Percentiles rank a stretch among this genome's conserved stretches.
Evolutionary conservation across 2,888 invertebrate species (phyloP).

Genomic region (Synergus gifuensis): DNA sequence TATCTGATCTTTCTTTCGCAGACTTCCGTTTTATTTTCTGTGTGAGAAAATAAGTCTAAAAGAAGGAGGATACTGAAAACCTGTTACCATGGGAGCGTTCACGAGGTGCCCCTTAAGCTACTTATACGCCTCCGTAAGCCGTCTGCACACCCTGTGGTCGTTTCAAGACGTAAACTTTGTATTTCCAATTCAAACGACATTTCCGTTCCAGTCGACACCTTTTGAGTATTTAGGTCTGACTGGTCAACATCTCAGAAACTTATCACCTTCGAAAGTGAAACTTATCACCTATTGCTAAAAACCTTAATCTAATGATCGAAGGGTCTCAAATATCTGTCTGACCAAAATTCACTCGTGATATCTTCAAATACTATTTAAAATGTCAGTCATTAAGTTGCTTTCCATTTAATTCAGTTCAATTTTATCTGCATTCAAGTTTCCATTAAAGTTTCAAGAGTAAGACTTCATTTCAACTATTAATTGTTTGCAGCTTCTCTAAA

Average conservation of each 20-base stretch:
- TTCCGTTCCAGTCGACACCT: constrained; percentile 53
- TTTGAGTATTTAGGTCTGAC: constrained; percentile 30
- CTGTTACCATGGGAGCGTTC: constrained; percentile 30
- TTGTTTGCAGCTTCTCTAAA: not conserved
- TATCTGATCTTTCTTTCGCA: constrained; percentile 33
- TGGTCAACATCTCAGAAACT: constrained; percentile 42
- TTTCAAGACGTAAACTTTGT: constrained; percentile 62
- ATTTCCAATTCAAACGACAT: constrained; percentile 71
- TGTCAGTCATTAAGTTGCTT: not conserved
- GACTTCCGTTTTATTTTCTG: constrained; percentile 38
- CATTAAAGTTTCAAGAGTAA: too few species aligned
- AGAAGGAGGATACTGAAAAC: constrained; percentile 22
- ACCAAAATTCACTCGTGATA: not conserved
- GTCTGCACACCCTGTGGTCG: constrained; percentile 52
- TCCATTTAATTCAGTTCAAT: not conserved
- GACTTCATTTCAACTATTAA: not conserved
- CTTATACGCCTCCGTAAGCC: constrained; percentile 58
- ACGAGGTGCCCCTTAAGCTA: constrained; percentile 61
- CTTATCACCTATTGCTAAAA: not conserved
- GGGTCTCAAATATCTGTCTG: not conserved
- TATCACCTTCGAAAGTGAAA: not conserved
- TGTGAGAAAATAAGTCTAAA: constrained; percentile 36
- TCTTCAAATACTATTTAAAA: too few species aligned
- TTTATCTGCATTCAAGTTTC: not conserved
- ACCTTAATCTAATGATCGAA: not conserved